phyloP scores from a whole-genome alignment of 2,113 vertebrate genomes.

The Carassius auratus region DNA sequence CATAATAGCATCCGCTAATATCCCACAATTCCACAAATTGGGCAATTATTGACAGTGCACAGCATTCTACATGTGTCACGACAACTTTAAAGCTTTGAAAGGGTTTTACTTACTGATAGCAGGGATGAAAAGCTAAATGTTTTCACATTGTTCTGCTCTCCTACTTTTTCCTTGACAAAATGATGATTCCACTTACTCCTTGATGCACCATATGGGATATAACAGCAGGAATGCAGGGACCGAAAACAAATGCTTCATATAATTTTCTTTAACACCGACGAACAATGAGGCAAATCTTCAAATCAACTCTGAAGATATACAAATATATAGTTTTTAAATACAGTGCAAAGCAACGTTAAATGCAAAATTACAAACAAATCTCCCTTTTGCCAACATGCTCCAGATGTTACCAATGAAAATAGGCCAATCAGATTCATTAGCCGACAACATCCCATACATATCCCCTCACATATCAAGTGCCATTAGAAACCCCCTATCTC shows the following conservation, averaged over 20 bases:
- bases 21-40: slow-evolving; percentile 12
- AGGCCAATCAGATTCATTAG: slow-evolving; percentile 55
- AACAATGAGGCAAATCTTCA: not conserved
- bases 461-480: slow-evolving; percentile 45
- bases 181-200: not conserved
- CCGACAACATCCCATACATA: not conserved
- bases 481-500: slow-evolving; percentile 33
- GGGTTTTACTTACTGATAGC: slow-evolving; percentile 24
- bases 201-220: slow-evolving; percentile 8
- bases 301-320: not conserved
- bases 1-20: not conserved
- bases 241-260: slow-evolving; percentile 16
- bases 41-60: not conserved
- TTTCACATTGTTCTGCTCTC: slow-evolving; percentile 54
- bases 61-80: not conserved
- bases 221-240: slow-evolving; percentile 28
- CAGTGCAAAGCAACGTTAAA: slow-evolving; percentile 49
- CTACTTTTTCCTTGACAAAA: slow-evolving; percentile 31
- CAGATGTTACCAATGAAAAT: slow-evolving; percentile 52
- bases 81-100: slow-evolving; percentile 10
- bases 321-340: slow-evolving; percentile 29
- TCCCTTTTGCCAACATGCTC: slow-evolving; percentile 46
- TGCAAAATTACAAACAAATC: slow-evolving; percentile 36
- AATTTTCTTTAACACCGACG: not conserved
- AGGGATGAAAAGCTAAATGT: slow-evolving; percentile 49